Conservation (phyloP, 2,888 invertebrate genomes). For the Limnephilus auricula region DNA sequence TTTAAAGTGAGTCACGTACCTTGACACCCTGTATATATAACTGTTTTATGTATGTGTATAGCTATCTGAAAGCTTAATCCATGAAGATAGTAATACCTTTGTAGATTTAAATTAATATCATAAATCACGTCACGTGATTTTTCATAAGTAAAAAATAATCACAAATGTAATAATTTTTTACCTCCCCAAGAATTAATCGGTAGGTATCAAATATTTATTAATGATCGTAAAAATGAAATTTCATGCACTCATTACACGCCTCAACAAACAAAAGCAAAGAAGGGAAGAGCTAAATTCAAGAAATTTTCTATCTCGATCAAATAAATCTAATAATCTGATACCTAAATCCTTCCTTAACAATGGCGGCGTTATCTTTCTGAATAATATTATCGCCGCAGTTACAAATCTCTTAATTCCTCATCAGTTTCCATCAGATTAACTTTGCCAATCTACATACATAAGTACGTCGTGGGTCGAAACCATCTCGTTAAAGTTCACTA, state of each 20-base stretch:
- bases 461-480: not conserved
- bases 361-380: not conserved
- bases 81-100: no score
- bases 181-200: no score
- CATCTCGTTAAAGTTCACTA: not conserved
- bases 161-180: no score
- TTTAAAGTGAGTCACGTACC: no score
- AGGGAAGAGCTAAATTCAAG: not conserved
- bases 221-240: not conserved
- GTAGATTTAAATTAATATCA: no score
- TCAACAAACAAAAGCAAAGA: not conserved
- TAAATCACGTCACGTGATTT: no score
- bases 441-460: not conserved
- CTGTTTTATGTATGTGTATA: no score
- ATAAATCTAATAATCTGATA: conserved; percentile 30
- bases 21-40: no score
- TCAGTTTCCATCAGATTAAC: conserved; percentile 6
- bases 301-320: not conserved
- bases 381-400: conserved; percentile 19
- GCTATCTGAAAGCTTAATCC: no score
- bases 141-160: no score
- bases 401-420: conserved; percentile 35
- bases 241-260: not conserved
- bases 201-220: no score
- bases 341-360: conserved; percentile 11